phyloP scores from a whole-genome alignment of 2,797 vertebrate genomes.

The Anisognathus igniventris region DNA sequence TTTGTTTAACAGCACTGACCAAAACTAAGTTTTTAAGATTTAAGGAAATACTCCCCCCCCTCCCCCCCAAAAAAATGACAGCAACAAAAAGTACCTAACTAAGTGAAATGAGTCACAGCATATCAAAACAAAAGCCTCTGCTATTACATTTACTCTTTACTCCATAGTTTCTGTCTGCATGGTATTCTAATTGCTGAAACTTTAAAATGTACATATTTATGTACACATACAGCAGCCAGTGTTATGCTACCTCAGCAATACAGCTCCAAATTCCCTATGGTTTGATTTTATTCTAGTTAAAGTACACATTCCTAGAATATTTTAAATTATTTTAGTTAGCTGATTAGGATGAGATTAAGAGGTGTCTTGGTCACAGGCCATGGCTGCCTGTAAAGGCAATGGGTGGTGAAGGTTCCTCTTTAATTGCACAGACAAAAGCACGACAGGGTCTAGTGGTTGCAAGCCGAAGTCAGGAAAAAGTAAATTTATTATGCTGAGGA shows the following conservation, averaged over 20 bases:
- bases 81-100: not conserved
- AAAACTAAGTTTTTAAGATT: not conserved
- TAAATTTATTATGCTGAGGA: not conserved
- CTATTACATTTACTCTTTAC: not conserved
- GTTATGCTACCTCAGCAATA: not conserved
- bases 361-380: not conserved
- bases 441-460: not conserved
- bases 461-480: conserved; percentile 19
- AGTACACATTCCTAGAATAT: not conserved
- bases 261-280: not conserved
- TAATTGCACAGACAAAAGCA: not conserved
- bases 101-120: not conserved
- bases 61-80: not conserved
- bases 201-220: not conserved
- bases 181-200: not conserved
- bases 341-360: not conserved
- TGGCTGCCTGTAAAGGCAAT: not conserved
- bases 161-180: not conserved
- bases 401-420: not conserved
- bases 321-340: not conserved
- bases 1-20: not conserved
- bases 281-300: not conserved
- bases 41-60: not conserved
- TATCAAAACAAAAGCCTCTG: not conserved
- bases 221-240: not conserved